phyloP scores from a whole-genome alignment of 2,797 vertebrate species.

The Coilia nasus region DNA sequence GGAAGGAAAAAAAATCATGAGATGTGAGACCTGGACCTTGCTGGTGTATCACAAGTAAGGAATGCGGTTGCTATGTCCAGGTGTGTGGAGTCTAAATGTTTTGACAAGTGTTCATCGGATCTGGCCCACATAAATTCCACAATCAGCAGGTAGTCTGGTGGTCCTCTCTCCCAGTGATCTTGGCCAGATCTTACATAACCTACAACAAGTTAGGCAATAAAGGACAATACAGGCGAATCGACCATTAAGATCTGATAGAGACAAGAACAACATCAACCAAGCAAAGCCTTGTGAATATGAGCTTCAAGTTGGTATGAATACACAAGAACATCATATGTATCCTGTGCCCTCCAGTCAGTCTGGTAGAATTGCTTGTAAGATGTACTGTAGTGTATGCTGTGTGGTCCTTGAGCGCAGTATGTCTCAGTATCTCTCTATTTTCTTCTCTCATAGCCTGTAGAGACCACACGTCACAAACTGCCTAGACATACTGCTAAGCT shows the following conservation, averaged over 20 bases:
- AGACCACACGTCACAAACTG: slow-evolving; percentile 38
- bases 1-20: not conserved
- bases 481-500: slow-evolving; percentile 46
- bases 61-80: too few relatives aligned
- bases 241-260: too few relatives aligned
- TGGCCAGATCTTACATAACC: too few relatives aligned
- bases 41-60: not conserved
- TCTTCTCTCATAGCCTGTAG: slow-evolving; percentile 27
- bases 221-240: too few relatives aligned
- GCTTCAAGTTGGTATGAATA: not conserved
- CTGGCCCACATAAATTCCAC: too few relatives aligned
- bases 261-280: too few relatives aligned
- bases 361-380: not conserved
- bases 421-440: slow-evolving; percentile 4
- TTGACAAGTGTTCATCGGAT: too few relatives aligned
- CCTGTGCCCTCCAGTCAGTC: not conserved
- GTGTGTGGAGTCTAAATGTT: too few relatives aligned
- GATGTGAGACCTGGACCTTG: not conserved
- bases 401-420: slow-evolving; percentile 1
- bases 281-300: too few relatives aligned
- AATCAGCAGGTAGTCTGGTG: too few relatives aligned
- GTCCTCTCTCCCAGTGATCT: too few relatives aligned
- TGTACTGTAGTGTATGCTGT: slow-evolving; percentile 43
- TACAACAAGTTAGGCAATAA: too few relatives aligned
- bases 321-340: not conserved